Base-by-base conservation (phyloP, 1,140 invertebrate genomes). In the Zaprionus taronus region DNA sequence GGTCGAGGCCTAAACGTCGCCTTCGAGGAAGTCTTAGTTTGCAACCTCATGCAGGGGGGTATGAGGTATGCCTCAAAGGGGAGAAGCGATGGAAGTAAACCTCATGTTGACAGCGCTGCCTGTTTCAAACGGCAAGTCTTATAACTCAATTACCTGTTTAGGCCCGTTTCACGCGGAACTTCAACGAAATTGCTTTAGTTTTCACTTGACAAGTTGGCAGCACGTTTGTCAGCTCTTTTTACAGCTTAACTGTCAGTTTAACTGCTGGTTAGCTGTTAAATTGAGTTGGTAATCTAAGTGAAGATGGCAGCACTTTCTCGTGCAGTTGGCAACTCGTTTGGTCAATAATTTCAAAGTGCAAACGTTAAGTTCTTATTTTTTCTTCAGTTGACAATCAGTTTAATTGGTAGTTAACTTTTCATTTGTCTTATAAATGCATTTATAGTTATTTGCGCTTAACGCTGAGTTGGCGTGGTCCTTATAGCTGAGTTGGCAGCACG, bases 71-170 rank as follows among this genome's bases (percentile, higher is more conserved):
- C 28, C 28, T 2, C 7, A 28, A 28, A 28, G 7, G 1, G 28
- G 28, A 2, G 6, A 31, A 34, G 31, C 9, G 3, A 34, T 7
- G 4, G 2, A 11, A n/a, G 47, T 22, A 22, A 11, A 22, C 47
- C 17, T 22, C 47, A 51, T 41, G 20, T 44, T 38, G 20, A 38
- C 26, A 57, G 15, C 3, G n/a, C 4, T 36, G 31, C 2, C 57
- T 4, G 7, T 14, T 26, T n/a, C 38, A 9, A 34, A 38, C 34
- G 9, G 2, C 12, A 65, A 63, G 47, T 38, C n/a, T 57, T 66
- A 12, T 57, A 66, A 66, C 24, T 44, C 53, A 66, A 56, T 66
- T 66, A 66, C 34, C 22, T 34, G 22, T 68, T 57, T 36, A 47
- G 65, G 28, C 14, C 20, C 20, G 6, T 47, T n/a, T n/a, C 2